Evolutionary conservation across 2,888 invertebrate genomes (phyloP), one percentile per base, ranked within the genome.

Genomic region (Tanytarsus gracilentus): DNA sequence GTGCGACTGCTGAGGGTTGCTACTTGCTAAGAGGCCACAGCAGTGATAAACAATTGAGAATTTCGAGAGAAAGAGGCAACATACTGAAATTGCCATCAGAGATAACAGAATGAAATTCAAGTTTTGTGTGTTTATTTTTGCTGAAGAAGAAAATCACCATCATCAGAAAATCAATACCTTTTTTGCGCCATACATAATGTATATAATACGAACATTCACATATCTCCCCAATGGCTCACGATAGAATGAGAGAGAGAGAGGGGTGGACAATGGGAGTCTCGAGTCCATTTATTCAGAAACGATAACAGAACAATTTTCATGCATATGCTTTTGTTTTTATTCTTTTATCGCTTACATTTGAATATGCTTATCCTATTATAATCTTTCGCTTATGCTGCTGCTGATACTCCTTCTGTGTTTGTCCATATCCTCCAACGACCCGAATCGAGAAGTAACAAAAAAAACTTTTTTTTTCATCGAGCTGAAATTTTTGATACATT

Each of bases 281-380:
- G 25, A 25, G 11, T 26, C 26, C 9, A 33, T 11, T 11, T 33
- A 33, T 33, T 5, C 33, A 33, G 23, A 44, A 18, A 53, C 53
- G 53, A 53, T 53, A 53, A 53, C 53, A 53, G 53, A 18, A 44
- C 26, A 50, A 53, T 53, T 53, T 53, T 53, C 53, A 53, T 53
- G 53, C 53, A 53, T 53, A 53, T 53, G 53, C 53, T 53, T 53
- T 53, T 53, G 53, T 53, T 53, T 53, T 53, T 33, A 53, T 53
- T 33, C 53, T 53, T 23, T 33, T 33, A 33, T 53, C 49, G 49
- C 49, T 49, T 49, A 26, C 25, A 53, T 53, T 53, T 53, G 53
- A 53, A 53, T 53, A 33, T 53, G 53, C 53, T 53, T 53, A 53
- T 53, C 53, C 53, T 53, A 33, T 53, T 53, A 53, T 53, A 33